Conservation (phyloP, 2,888 invertebrate genomes). For the Athetis lepigone region DNA sequence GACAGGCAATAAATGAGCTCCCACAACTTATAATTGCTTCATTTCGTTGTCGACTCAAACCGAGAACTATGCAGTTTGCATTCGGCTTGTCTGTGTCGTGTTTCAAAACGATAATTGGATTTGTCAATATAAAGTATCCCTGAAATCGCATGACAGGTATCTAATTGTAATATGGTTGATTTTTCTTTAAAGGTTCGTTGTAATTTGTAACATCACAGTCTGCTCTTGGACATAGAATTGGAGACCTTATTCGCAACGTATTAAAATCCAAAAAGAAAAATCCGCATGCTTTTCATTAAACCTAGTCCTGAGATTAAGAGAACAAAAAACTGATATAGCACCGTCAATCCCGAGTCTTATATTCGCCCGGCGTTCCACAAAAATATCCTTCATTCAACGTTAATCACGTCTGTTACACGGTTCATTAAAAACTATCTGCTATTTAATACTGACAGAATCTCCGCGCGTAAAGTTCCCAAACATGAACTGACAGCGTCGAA, state of each 20-base stretch:
- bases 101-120: constrained; percentile 66
- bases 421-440: constrained; percentile 67
- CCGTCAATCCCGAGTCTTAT: constrained; percentile 49
- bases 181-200: not conserved
- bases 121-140: constrained; percentile 60
- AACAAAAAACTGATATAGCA: constrained; percentile 38
- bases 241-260: constrained; percentile 11
- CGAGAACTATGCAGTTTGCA: constrained; percentile 76
- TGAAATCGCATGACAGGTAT: constrained; percentile 36
- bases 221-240: not conserved
- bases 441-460: constrained; percentile 68
- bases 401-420: constrained; percentile 62
- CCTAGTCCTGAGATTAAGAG: constrained; percentile 27
- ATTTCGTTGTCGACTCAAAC: constrained; percentile 80
- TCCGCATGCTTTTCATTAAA: constrained; percentile 46
- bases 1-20: constrained; percentile 88
- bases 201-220: constrained; percentile 12
- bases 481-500: constrained; percentile 72
- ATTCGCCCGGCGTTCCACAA: constrained; percentile 47
- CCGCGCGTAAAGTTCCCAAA: constrained; percentile 64
- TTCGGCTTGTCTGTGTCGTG: constrained; percentile 73
- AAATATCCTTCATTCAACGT: constrained; percentile 59
- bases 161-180: constrained; percentile 18
- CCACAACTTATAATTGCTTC: constrained; percentile 89
- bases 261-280: constrained; percentile 28